Evolutionary conservation across 2,888 invertebrate genomes (phyloP).

Genomic region (Acheta domesticus): DNA sequence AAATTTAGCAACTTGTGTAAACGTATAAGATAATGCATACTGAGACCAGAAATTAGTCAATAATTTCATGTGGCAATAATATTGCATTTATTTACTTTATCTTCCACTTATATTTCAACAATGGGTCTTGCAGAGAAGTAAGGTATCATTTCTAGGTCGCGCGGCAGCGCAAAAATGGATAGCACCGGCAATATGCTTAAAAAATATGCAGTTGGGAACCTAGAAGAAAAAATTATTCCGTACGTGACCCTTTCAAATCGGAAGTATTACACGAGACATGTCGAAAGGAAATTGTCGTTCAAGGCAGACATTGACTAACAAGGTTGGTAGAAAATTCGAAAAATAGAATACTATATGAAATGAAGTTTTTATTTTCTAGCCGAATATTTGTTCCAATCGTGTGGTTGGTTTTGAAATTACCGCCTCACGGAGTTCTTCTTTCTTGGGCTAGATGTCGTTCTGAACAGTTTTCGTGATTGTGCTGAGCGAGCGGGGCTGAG

Average conservation of each 20-base stretch:
- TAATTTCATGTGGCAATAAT: no score
- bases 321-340: background rate
- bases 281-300: constrained; percentile 10
- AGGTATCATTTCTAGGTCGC: no score
- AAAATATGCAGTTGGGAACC: no score
- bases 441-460: background rate
- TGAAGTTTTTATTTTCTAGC: background rate
- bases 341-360: background rate
- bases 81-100: no score
- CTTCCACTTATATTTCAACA: no score
- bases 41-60: no score
- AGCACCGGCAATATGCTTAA: no score
- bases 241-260: background rate
- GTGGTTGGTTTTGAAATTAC: background rate
- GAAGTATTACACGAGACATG: background rate
- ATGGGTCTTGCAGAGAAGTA: no score
- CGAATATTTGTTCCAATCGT: background rate
- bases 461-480: background rate
- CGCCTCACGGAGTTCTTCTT: background rate
- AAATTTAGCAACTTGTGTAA: no score
- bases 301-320: background rate
- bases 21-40: no score
- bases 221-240: background rate
- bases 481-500: no score
- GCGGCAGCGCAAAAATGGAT: no score